phyloP scores from a whole-genome alignment of 2,113 vertebrate species.

The Lanius collurio region DNA sequence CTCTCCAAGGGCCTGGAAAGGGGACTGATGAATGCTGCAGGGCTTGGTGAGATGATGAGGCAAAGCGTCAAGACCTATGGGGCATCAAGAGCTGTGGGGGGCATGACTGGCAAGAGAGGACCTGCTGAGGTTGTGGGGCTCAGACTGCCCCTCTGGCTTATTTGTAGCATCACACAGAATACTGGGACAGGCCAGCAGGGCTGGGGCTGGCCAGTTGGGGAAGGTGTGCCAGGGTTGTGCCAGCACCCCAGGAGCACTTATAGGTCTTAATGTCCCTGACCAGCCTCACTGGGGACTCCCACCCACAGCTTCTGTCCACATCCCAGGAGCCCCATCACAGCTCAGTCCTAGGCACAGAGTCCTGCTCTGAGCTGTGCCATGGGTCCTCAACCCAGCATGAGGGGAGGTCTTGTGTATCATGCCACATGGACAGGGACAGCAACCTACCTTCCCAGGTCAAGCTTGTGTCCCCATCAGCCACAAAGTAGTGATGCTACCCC shows the following conservation, averaged over 20 bases:
- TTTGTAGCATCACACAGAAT: not conserved
- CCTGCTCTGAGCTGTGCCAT: accelerated
- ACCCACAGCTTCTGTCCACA: not conserved
- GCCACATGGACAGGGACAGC: not conserved
- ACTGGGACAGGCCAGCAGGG: not conserved
- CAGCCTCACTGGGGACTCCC: not conserved
- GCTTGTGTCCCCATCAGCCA: not conserved
- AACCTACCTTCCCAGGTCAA: not conserved
- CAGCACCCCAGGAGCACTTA: not conserved
- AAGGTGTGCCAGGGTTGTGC: not conserved
- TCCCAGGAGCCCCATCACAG: not conserved
- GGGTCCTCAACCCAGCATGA: not conserved
- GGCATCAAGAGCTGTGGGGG: not conserved
- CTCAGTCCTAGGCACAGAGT: not conserved
- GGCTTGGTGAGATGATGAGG: not conserved
- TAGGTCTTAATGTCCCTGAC: not conserved
- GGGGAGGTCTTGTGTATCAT: not conserved
- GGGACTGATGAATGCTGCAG: not conserved
- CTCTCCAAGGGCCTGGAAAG: not conserved
- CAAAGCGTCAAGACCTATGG: not conserved
- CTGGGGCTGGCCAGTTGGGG: not conserved
- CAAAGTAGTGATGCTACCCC: not conserved
- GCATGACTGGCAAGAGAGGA: not conserved
- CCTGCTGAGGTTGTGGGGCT: not conserved
- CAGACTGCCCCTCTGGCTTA: not conserved